Evolutionary conservation across 1,140 invertebrate species (phyloP), one percentile per base, ranked within the genome.

Genomic region (Agrypnia vestita): DNA sequence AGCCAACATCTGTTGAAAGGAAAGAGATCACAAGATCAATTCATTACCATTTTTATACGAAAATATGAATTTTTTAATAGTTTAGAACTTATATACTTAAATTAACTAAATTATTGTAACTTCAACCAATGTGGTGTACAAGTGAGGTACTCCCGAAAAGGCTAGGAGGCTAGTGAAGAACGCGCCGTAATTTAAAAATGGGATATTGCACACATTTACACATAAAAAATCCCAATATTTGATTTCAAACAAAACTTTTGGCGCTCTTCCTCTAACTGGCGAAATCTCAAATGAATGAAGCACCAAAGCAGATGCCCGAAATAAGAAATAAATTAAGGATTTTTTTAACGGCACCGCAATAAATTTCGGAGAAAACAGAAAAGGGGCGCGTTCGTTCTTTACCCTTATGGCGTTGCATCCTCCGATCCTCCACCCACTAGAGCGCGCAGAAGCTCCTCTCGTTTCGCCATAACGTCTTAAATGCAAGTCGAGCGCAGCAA

Each of bases 321-420:
- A 47, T 17, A 51, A 49, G 46, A 71, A 51, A 51, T 71, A 71
- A 71, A 71, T 21, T 71, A 47, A 51, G 17, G 13, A 71, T 71
- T 71, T 71, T 69, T 71, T 71, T 71, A n/a, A 51, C 67, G 47
- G 67, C 67, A 11, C 46, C 13, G 67, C 67, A 49, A 71, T 71
- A 71, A 71, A 71, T 71, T 71, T 49, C 7, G 19, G 67, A 49
- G 11, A 47, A 71, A 71, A 71, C 46, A 71, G 67, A 71, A 53
- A 71, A 71, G 67, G 67, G 67, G 67, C 67, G 67, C 44, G 47
- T 71, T 51, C 67, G 67, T 46, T 15, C 67, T 51, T 71, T 51
- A 49, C 10, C 67, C 6, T 21, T 43, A 19, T 49, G 11, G 25
- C 49, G 49, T 71, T 17, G 67, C 67, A 71, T 17, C 67, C 64